Conservation (phyloP, 2,113 vertebrate genomes). For the Arvicanthis niloticus region DNA sequence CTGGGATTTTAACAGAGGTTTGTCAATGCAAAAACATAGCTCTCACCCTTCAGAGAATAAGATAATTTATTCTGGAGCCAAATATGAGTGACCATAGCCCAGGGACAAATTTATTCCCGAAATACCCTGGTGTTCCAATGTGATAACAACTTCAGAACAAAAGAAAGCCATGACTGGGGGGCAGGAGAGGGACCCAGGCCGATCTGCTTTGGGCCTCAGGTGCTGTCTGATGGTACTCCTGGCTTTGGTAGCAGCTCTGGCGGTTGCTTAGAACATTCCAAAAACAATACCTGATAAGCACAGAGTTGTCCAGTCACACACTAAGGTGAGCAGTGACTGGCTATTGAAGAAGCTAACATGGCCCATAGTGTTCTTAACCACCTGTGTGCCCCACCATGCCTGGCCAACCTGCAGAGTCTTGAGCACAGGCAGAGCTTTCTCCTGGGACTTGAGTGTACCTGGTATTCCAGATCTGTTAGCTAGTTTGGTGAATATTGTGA, state of each 20-base stretch:
- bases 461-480: neutral
- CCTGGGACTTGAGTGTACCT: neutral
- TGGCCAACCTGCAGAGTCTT: neutral
- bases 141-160: neutral
- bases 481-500: neutral
- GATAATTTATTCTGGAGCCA: neutral
- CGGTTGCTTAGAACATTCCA: neutral
- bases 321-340: neutral
- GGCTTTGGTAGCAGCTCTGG: neutral
- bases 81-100: neutral
- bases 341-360: neutral
- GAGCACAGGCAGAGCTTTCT: neutral
- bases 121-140: neutral
- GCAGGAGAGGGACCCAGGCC: neutral
- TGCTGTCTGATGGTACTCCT: neutral
- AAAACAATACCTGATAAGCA: neutral
- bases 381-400: neutral
- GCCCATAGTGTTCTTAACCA: neutral
- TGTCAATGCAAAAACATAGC: neutral
- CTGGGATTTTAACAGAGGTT: neutral
- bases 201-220: neutral
- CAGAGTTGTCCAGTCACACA: neutral
- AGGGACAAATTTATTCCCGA: neutral
- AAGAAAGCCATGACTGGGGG: neutral
- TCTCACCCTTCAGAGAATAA: neutral